Evolutionary conservation across 2,797 vertebrate genomes (phyloP), one percentile per base, ranked within the genome.

Genomic region (Huso huso): DNA sequence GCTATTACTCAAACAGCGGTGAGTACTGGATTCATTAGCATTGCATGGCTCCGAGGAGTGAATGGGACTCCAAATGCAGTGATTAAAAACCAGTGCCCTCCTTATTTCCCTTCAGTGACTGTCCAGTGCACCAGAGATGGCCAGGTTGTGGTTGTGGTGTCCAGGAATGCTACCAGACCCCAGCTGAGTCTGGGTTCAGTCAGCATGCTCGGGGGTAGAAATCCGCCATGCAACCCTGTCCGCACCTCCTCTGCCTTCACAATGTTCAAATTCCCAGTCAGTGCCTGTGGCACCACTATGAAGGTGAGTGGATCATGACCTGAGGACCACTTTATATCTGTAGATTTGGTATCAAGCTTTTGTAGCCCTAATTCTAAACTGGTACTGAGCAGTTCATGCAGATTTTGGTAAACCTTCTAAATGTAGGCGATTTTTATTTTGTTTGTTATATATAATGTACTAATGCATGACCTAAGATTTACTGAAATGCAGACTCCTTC

Each of bases 61-160:
- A 13, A 48, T 66, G 53, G 59, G 23, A 49, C 57, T 48, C 10
- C 11, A 15, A 12, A n/a, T 61, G 6, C 6, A 12, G 49, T 61
- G 18, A 48, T 55, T 55, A 12, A 48, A 12, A 13, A 60, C n/a
- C 51, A 2, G 6, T 10, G 48, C 58, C 5, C 15, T 23, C 67
- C 6, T 49, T 73, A 10, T 55, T 55, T 7, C 51, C 49, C 48
- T 10, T 8, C 57, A 89, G 86, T 88, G 72, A 89, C 86, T 69
- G 78, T 88, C 61, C 84, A 89, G 73, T 88, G 85, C 69, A 87
- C 84, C 70, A 79, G 79, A 67, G 81, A 82, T 49, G 85, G 62
- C n/a, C 79, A 86, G 63, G 74, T 89, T 15, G 80, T 88, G 3
- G 7, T 88, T 52, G 86, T 88, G 68, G 77, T 83, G 48, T 70